A percentile compares a stretch with the other conserved stretches of the same genome.
These are phyloP conservation scores for Sweltsa coloradensis DNA, from an alignment of 1,140 invertebrate genomes.

Conservation along the genomic window DNA sequence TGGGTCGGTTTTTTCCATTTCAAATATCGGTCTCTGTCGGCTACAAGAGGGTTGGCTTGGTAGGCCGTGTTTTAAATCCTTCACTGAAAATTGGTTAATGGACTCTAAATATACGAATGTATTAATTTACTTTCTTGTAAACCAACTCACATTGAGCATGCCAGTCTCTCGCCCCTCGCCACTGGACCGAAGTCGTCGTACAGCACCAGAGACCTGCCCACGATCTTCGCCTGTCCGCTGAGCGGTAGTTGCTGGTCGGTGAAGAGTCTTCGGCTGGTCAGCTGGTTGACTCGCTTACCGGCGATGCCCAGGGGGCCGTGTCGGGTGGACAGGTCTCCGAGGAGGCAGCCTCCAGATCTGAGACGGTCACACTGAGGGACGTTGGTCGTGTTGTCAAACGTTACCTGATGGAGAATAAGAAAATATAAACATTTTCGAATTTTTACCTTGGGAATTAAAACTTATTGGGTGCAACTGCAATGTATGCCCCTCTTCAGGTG, in stretches of 20 bases:
- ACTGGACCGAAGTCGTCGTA: slow-evolving; percentile 79
- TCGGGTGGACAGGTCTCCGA: slow-evolving; percentile 42
- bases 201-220: slow-evolving; percentile 76
- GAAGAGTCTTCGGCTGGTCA: slow-evolving; percentile 58
- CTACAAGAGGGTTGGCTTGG: too few relatives aligned
- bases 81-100: not conserved
- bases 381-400: not conserved
- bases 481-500: too few relatives aligned
- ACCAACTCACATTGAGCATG: slow-evolving; percentile 62
- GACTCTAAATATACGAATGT: not conserved
- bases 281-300: slow-evolving; percentile 48
- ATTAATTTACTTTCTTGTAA: too few relatives aligned
- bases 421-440: not conserved
- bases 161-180: slow-evolving; percentile 73
- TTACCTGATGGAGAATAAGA: not conserved
- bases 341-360: slow-evolving; percentile 12
- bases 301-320: slow-evolving; percentile 61
- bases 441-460: too few relatives aligned
- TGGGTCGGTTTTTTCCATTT: too few relatives aligned
- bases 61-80: too few relatives aligned
- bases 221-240: slow-evolving; percentile 55
- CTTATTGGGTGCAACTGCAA: too few relatives aligned
- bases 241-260: slow-evolving; percentile 66
- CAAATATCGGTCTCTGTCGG: too few relatives aligned
- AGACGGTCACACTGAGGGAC: not conserved